These are phyloP conservation scores for Microcebus murinus DNA, from an alignment of 2,113 vertebrate genomes.

Conservation along the genomic window DNA sequence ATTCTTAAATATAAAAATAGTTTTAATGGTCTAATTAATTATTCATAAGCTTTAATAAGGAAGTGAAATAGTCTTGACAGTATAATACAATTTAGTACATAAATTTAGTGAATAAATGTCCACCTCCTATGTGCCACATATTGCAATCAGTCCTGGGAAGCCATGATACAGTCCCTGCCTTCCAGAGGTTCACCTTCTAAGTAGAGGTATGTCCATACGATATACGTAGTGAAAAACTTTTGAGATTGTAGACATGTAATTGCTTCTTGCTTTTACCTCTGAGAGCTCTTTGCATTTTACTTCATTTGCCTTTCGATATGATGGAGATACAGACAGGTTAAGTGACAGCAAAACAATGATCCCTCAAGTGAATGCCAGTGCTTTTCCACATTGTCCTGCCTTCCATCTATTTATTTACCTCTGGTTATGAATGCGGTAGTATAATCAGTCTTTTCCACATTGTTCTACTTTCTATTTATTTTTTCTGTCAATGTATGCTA, in stretches of 20 bases:
- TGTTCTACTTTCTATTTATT: not conserved
- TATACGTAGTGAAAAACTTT: not conserved
- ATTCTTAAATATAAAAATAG: conserved; percentile 15
- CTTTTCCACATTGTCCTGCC: not conserved
- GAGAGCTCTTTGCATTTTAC: not conserved
- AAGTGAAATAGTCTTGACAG: not conserved
- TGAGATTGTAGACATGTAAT: not conserved
- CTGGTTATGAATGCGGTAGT: not conserved
- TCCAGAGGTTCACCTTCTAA: not conserved
- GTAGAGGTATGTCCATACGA: not conserved
- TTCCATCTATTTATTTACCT: not conserved
- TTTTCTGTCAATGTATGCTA: not conserved
- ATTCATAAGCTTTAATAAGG: not conserved
- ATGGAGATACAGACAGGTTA: not conserved
- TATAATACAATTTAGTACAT: not conserved
- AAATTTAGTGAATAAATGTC: not conserved
- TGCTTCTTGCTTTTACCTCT: not conserved
- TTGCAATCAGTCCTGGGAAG: not conserved
- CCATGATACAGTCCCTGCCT: not conserved
- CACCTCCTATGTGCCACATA: not conserved
- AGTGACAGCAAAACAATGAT: conserved; percentile 17
- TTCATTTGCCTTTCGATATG: conserved; percentile 42
- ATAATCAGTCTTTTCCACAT: not conserved
- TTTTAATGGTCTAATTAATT: not conserved
- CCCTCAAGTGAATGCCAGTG: not conserved